These are phyloP conservation scores for Spheniscus mendiculus DNA, from an alignment of 2,113 vertebrate species.

Conservation along the genomic window DNA sequence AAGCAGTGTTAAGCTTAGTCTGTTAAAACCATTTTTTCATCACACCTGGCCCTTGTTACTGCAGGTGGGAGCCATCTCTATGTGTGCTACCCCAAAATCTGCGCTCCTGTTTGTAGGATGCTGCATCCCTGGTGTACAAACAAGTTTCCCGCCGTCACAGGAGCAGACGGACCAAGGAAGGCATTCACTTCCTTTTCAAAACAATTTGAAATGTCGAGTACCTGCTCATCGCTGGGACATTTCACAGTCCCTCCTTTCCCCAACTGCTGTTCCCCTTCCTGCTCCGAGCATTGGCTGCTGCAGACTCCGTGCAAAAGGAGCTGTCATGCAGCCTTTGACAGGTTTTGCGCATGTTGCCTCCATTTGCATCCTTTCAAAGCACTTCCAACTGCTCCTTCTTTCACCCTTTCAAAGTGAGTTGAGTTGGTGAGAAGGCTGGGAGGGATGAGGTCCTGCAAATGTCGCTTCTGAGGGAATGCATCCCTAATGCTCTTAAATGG, in stretches of 20 bases:
- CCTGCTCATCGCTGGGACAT: conserved; percentile 20
- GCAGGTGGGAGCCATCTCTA: background rate
- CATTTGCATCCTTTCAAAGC: background rate
- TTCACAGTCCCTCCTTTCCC: conserved; percentile 16
- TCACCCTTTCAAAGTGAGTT: background rate
- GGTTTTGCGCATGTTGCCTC: background rate
- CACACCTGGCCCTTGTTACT: background rate
- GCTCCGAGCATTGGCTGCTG: conserved; percentile 6
- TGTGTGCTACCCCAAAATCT: background rate
- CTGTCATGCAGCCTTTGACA: conserved; percentile 7
- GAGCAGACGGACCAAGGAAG: background rate
- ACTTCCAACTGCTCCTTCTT: background rate
- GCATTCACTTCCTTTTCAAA: background rate
- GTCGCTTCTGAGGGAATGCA: background rate
- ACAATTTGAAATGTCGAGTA: background rate
- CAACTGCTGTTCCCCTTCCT: background rate
- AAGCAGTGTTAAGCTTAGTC: background rate
- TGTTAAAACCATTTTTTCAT: background rate
- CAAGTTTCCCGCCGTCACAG: background rate
- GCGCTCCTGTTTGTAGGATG: background rate
- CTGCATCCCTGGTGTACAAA: background rate
- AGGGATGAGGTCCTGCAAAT: background rate
- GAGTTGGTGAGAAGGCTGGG: background rate
- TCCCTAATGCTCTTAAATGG: background rate
- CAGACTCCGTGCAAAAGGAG: background rate